phyloP scores from a whole-genome alignment of 2,888 invertebrate genomes.

The Drosophila kuntzei region DNA sequence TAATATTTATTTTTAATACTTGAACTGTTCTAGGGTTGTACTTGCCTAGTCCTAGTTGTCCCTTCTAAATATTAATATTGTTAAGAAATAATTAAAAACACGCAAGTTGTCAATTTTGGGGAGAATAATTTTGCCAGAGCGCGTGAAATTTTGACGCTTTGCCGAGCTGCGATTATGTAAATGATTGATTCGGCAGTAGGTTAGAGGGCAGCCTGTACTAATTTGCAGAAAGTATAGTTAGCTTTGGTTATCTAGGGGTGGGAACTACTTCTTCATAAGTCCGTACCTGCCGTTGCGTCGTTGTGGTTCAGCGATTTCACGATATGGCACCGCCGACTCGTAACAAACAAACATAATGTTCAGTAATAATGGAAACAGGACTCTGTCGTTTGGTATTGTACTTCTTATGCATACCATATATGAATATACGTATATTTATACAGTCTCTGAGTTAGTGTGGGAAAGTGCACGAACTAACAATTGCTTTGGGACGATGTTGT shows the following conservation, averaged over 20 bases:
- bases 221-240: slow-evolving; percentile 22
- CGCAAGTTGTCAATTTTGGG: slow-evolving; percentile 61
- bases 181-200: slow-evolving; percentile 67
- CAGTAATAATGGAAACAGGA: slow-evolving; percentile 49
- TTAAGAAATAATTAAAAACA: slow-evolving; percentile 61
- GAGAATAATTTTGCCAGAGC: slow-evolving; percentile 38
- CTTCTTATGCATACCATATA: slow-evolving; percentile 30
- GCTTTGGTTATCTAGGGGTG: slow-evolving; percentile 35
- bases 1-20: neutral
- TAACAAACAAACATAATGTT: slow-evolving; percentile 69
- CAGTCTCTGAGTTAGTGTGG: slow-evolving; percentile 46
- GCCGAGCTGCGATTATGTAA: slow-evolving; percentile 64
- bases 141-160: slow-evolving; percentile 63
- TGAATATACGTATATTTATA: slow-evolving; percentile 5
- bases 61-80: slow-evolving; percentile 1
- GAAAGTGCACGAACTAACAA: slow-evolving; percentile 42
- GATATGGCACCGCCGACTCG: slow-evolving; percentile 57
- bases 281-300: slow-evolving; percentile 54
- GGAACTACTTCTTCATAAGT: slow-evolving; percentile 15
- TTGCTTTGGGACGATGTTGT: slow-evolving; percentile 27
- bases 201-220: slow-evolving; percentile 41
- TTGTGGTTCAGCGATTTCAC: slow-evolving; percentile 71
- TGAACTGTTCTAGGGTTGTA: neutral
- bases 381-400: slow-evolving; percentile 6
- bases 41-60: neutral